These are phyloP conservation scores for Microctenopoma stevenorrisi DNA, from an alignment of 2,797 vertebrate genomes.

Conservation along the genomic window DNA sequence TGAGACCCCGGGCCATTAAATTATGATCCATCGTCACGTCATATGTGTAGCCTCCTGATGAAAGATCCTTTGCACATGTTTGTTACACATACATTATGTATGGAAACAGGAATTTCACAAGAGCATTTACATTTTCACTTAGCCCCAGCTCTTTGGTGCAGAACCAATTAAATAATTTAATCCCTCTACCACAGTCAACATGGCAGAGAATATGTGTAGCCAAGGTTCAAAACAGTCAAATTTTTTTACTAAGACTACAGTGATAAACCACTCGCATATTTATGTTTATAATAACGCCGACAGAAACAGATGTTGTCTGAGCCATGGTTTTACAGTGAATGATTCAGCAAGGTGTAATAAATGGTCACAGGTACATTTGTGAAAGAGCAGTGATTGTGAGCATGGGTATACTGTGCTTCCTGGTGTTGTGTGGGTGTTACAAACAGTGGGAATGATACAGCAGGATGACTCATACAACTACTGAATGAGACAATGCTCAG, in stretches of 20 bases:
- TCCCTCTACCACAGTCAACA: slow-evolving; percentile 24
- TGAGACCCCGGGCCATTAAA: neutral
- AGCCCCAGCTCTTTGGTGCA: slow-evolving; percentile 59
- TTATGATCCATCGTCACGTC: slow-evolving; percentile 11
- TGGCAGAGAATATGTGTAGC: slow-evolving; percentile 4
- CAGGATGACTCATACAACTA: slow-evolving; percentile 81
- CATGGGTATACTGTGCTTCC: slow-evolving; percentile 24
- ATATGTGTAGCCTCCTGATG: slow-evolving; percentile 6
- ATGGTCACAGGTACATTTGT: slow-evolving; percentile 42
- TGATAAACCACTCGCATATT: neutral
- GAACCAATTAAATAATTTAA: slow-evolving; percentile 56
- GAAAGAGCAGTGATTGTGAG: slow-evolving; percentile 28
- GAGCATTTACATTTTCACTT: slow-evolving; percentile 56
- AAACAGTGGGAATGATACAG: slow-evolving; percentile 74
- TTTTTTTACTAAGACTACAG: neutral
- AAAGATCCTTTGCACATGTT: slow-evolving; percentile 34
- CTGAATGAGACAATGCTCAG: slow-evolving; percentile 78
- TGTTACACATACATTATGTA: slow-evolving; percentile 58
- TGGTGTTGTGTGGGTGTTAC: slow-evolving; percentile 66
- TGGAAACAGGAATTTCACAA: slow-evolving; percentile 38
- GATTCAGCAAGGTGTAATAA: slow-evolving; percentile 34
- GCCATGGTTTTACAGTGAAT: slow-evolving; percentile 24
- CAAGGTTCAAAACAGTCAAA: neutral
- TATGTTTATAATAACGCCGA: neutral
- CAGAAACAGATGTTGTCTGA: slow-evolving; percentile 13